Evolutionary conservation across 2,113 vertebrate genomes (phyloP).

Genomic region (Okapia johnstoni): DNA sequence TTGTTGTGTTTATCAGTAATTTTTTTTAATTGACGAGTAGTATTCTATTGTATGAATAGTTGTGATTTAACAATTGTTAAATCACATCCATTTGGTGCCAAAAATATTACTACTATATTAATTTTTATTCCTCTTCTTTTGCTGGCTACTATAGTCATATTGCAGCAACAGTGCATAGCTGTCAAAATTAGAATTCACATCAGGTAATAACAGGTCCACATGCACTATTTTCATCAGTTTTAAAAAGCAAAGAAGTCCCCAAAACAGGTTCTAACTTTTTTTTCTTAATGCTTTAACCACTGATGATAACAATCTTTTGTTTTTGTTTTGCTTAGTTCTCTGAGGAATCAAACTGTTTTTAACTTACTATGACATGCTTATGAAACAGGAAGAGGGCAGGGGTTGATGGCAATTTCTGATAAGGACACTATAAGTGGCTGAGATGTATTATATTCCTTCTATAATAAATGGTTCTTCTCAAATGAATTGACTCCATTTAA

Average conservation of each 20-base stretch:
- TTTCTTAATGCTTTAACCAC: conserved; percentile 2
- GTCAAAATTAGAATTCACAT: conserved; percentile 46
- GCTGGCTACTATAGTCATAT: conserved; percentile 13
- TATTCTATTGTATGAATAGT: neutral
- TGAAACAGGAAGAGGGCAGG: neutral
- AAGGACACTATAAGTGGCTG: conserved; percentile 25
- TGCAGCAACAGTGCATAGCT: conserved; percentile 8
- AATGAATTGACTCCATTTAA: neutral
- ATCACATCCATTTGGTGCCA: conserved; percentile 11
- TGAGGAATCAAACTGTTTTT: conserved; percentile 40
- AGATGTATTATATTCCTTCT: neutral
- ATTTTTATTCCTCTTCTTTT: conserved; percentile 36
- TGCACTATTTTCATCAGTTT: conserved; percentile 3
- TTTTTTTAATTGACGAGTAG: neutral
- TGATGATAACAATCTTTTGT: conserved; percentile 29
- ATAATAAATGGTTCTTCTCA: conserved; percentile 41
- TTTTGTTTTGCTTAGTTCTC: neutral
- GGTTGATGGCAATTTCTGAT: conserved; percentile 1
- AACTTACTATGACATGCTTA: conserved; percentile 8
- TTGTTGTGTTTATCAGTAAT: neutral
- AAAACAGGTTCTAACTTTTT: neutral
- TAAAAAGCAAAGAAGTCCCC: conserved; percentile 16
- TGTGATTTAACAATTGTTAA: neutral
- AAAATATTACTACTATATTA: conserved; percentile 30
- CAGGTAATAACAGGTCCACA: conserved; percentile 12